A percentile compares a stretch with the other conserved stretches of the same genome.
Conservation (phyloP, 2,797 vertebrate species). For the Morus bassanus region DNA sequence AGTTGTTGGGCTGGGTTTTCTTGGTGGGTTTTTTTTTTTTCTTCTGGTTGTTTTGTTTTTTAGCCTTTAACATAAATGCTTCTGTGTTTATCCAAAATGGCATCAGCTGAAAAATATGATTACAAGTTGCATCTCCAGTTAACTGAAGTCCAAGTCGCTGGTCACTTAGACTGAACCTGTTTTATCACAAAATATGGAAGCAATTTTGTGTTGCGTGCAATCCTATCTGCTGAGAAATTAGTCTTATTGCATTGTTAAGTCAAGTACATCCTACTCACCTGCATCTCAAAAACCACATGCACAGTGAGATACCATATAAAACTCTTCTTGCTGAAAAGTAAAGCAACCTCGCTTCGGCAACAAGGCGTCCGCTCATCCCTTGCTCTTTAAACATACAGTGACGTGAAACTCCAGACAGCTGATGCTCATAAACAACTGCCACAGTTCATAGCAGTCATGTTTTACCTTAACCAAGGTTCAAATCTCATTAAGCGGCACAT, state of each 20-base stretch:
- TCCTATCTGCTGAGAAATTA: neutral
- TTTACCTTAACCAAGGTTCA: slow-evolving; percentile 3
- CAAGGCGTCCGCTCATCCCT: neutral
- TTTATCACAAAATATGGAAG: neutral
- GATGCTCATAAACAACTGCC: neutral
- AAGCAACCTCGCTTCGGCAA: neutral
- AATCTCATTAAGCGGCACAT: neutral
- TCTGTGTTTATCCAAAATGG: neutral
- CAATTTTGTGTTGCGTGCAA: neutral
- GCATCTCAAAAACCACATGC: neutral
- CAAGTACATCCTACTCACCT: neutral
- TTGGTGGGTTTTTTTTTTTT: neutral
- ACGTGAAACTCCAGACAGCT: neutral
- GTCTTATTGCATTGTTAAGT: neutral
- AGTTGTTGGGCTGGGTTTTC: neutral
- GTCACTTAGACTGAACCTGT: neutral
- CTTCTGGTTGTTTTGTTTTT: neutral
- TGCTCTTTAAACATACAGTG: neutral
- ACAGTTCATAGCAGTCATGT: neutral
- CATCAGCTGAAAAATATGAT: neutral
- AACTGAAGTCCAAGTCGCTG: neutral
- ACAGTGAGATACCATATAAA: neutral
- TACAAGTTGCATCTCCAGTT: neutral
- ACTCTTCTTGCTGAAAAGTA: neutral
- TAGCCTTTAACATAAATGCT: neutral